These are phyloP conservation scores for Ruditapes philippinarum DNA, from an alignment of 1,140 invertebrate species.

Conservation along the genomic window DNA sequence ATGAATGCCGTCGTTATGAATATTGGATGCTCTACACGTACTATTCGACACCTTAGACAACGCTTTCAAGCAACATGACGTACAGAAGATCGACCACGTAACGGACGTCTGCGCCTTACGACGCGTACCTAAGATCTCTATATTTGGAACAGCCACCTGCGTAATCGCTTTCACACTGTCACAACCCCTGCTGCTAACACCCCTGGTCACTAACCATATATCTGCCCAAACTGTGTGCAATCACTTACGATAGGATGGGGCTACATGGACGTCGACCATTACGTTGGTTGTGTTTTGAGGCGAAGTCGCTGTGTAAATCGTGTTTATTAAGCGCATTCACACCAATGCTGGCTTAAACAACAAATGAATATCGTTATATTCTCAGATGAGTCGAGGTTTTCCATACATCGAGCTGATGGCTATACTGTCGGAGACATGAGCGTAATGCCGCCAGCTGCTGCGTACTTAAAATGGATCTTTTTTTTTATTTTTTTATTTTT, in stretches of 20 bases:
- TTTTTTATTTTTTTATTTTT: too few relatives aligned
- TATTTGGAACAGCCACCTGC: background rate
- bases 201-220: background rate
- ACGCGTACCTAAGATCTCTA: background rate
- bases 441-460: background rate
- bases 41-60: background rate
- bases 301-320: background rate
- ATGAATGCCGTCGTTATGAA: too few relatives aligned
- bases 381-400: background rate
- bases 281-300: background rate
- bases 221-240: background rate
- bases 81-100: background rate
- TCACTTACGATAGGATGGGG: background rate
- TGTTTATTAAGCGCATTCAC: background rate
- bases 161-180: slow-evolving; percentile 11
- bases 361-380: background rate
- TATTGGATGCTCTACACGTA: too few relatives aligned
- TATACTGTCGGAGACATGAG: background rate
- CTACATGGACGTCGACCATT: background rate
- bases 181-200: slow-evolving; percentile 20
- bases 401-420: background rate
- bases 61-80: too few relatives aligned
- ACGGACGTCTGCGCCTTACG: slow-evolving; percentile 5
- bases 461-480: slow-evolving; percentile 4
- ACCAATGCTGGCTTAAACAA: background rate